Conservation (phyloP, 2,888 invertebrate genomes). For the Drosophila macrospina region DNA sequence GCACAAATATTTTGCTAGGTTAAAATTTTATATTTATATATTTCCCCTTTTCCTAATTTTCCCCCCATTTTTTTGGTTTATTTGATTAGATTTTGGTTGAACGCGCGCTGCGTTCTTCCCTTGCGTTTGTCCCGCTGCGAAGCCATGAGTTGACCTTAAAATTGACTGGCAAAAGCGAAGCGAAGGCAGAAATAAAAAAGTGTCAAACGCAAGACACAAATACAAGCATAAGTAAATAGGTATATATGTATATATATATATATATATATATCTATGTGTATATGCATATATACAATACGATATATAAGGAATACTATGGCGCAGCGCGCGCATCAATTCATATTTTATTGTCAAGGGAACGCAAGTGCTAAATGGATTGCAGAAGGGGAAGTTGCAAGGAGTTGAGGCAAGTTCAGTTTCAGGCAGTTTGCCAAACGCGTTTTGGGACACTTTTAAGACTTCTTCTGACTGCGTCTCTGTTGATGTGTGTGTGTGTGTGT, state of each 20-base stretch:
- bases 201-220: slow-evolving; percentile 41
- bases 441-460: slow-evolving; percentile 49
- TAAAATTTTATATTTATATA: slow-evolving; percentile 15
- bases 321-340: slow-evolving; percentile 69
- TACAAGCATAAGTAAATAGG: slow-evolving; percentile 15
- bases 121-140: too few species aligned
- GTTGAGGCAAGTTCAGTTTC: background rate
- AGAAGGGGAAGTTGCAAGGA: background rate
- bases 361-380: background rate
- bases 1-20: slow-evolving; percentile 18
- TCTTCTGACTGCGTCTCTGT: slow-evolving; percentile 23
- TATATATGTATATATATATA: slow-evolving; percentile 2
- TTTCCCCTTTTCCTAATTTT: slow-evolving; percentile 13
- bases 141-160: slow-evolving; percentile 70
- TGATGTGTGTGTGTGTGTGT: background rate
- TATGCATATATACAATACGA: slow-evolving; percentile 8
- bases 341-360: slow-evolving; percentile 69
- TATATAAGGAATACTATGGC: slow-evolving; percentile 35
- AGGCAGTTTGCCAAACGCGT: slow-evolving; percentile 25
- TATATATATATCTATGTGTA: background rate
- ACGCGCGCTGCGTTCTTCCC: slow-evolving; percentile 24
- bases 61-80: slow-evolving; percentile 29
- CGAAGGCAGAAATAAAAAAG: slow-evolving; percentile 31
- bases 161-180: slow-evolving; percentile 33
- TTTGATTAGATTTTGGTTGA: slow-evolving; percentile 47